Base-by-base conservation (phyloP, 30 jellyfish, hydroid and myxozoan species). In the Cassiopea xamachana region DNA sequence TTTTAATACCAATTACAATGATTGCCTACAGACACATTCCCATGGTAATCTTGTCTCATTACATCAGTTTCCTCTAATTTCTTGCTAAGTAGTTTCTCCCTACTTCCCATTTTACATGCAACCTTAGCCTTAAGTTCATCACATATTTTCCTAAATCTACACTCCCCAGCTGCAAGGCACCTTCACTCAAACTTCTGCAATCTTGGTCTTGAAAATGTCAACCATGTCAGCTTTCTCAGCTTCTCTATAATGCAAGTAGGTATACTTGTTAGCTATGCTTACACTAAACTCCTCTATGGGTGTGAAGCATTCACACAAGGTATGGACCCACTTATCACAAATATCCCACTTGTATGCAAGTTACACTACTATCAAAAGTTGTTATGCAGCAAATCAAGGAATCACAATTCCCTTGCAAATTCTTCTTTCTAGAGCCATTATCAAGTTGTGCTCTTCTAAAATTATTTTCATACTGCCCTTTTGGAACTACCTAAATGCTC, bases 121-220 rank as follows among this genome's bases (percentile, higher is more conserved):
- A 8, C 39, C 79, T 19, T 79, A 46, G 88, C 88, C 49, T 79
- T 79, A 79, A 79, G 77, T 19, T 79, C 88, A 79, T 79, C 88
- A 60, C 55, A 51, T 3, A 79, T 51, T 46, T 14, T 48, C 10
- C 80, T 51, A 46, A 18, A 44, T 79, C 77, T 3, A 79, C 88
- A 79, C 50, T 60, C 8, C 17, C 88, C 79, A 79, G 75, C 18
- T 46, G 88, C 49, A 79, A 47, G 61, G 45, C 92, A 10, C 68
- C 92, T 51, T 67, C 74, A 46, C 58, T 51, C 48, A 68, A 39
- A 50, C 13, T 83, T 72, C 76, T 2, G 87, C 73, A 4, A 83
- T 71, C 62, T 83, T 83, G 75, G 55, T 71, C 49, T 83, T 83
- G 75, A 83, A 70, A 64, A 83, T 72, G 45, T 44, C 84, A 14